Evolutionary conservation across 92 coral and sea anemone species (phyloP).

Genomic region (Diadumene lineata): DNA sequence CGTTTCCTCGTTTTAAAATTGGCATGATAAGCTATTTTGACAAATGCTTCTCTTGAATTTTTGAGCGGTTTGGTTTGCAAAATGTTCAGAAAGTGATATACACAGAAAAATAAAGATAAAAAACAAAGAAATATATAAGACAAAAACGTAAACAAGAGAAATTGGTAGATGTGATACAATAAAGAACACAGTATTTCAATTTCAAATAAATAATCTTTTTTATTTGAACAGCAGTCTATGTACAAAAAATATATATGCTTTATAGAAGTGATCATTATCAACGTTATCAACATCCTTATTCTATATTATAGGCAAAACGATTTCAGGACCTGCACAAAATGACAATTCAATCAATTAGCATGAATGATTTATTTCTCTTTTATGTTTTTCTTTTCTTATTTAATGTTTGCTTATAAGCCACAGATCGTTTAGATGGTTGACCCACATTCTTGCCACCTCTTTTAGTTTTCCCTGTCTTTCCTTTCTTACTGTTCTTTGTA

Average conservation of each 20-base stretch:
- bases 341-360: no score
- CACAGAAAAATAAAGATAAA: not conserved
- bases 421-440: constrained; percentile 25
- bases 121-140: not conserved
- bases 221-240: not conserved
- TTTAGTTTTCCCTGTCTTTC: constrained; percentile 25
- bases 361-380: no score
- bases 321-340: no score
- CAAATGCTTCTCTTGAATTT: no score
- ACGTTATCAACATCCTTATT: no score
- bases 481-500: constrained; percentile 25
- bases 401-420: constrained; percentile 17
- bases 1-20: not conserved
- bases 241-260: no score
- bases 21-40: not conserved
- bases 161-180: not conserved
- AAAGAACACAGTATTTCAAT: not conserved
- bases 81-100: not conserved
- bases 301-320: no score
- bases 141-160: not conserved
- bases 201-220: not conserved
- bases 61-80: not conserved
- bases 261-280: no score
- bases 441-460: constrained; percentile 12
- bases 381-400: constrained; percentile 20